Evolutionary conservation across 2,888 invertebrate genomes (phyloP).

Genomic region (Pedicia rivosa): DNA sequence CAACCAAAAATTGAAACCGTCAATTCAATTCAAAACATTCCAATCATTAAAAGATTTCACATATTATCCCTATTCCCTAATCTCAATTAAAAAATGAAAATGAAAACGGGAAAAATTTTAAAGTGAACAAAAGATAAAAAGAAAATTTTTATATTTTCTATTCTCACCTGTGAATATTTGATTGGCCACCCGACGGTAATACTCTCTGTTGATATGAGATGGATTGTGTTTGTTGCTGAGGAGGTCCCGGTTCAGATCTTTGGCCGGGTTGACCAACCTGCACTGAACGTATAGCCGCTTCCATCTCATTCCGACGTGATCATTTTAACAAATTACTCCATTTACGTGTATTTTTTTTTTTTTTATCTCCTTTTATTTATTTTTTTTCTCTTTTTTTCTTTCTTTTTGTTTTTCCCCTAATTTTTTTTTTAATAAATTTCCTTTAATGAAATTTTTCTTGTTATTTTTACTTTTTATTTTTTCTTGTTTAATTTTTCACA

Average conservation of each 20-base stretch:
- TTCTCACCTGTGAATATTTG: slow-evolving; percentile 31
- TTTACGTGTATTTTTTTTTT: background rate
- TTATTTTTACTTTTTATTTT: too few species aligned
- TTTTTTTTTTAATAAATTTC: background rate
- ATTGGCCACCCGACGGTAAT: slow-evolving; percentile 26
- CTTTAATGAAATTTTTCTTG: background rate
- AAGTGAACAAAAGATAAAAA: too few species aligned
- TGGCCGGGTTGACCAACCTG: slow-evolving; percentile 31
- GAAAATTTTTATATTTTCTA: too few species aligned
- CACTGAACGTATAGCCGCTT: slow-evolving; percentile 34
- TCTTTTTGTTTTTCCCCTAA: background rate
- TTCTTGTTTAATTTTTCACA: too few species aligned
- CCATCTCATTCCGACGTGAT: slow-evolving; percentile 33
- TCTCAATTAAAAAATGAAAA: too few species aligned
- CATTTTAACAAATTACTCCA: slow-evolving; percentile 13
- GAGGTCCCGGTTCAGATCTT: slow-evolving; percentile 18
- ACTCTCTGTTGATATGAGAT: slow-evolving; percentile 27
- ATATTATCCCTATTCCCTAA: too few species aligned
- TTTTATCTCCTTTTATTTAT: background rate
- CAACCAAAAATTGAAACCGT: too few species aligned
- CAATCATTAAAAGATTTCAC: too few species aligned
- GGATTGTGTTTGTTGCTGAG: slow-evolving; percentile 17
- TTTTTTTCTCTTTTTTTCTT: background rate
- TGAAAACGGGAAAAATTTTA: too few species aligned
- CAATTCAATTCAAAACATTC: too few species aligned